A percentile compares a stretch with the other conserved stretches of the same genome.
phyloP scores from a whole-genome alignment of 2,888 invertebrate genomes.

The Celastrina argiolus region DNA sequence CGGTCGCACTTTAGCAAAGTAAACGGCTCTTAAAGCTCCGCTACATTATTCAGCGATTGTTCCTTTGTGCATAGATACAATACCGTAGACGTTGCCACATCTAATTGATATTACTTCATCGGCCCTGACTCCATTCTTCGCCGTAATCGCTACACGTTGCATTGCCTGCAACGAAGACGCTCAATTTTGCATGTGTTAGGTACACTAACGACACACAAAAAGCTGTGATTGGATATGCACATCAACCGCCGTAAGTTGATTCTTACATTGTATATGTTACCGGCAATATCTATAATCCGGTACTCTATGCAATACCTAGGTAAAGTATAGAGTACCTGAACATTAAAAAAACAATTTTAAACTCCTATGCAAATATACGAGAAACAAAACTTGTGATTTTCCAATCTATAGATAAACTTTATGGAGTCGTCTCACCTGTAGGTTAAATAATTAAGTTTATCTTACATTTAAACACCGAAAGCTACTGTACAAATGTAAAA shows the following conservation, averaged over 20 bases:
- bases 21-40: background rate
- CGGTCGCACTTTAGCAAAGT: background rate
- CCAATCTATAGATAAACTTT: no score
- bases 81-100: slow-evolving; percentile 19
- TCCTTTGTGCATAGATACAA: slow-evolving; percentile 17
- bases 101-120: slow-evolving; percentile 22
- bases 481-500: no score
- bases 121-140: slow-evolving; percentile 21
- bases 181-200: slow-evolving; percentile 4
- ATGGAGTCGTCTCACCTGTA: no score
- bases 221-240: background rate
- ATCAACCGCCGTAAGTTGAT: background rate
- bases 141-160: slow-evolving; percentile 19
- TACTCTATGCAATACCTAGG: no score
- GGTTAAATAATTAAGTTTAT: no score
- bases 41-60: slow-evolving; percentile 16
- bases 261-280: no score
- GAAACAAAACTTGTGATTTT: no score
- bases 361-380: no score
- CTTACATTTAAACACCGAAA: no score
- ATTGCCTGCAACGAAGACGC: slow-evolving; percentile 7
- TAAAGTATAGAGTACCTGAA: no score
- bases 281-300: no score
- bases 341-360: no score
- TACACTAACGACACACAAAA: background rate